These are phyloP conservation scores for Crioceris asparagi DNA, from an alignment of 2,888 invertebrate species.

Conservation along the genomic window DNA sequence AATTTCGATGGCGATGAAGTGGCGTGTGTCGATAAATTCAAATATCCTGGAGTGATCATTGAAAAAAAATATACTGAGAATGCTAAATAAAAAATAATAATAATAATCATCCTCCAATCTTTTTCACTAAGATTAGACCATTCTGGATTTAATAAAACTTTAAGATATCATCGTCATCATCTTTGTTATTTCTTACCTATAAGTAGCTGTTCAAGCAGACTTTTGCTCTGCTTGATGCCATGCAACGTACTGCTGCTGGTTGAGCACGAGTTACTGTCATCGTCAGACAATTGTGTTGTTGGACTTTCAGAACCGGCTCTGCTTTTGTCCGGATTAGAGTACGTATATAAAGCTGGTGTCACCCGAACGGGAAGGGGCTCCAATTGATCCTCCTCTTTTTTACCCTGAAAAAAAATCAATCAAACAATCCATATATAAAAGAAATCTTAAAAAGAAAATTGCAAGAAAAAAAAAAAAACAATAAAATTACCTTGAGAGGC, in stretches of 20 bases:
- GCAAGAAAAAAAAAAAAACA: too few relatives aligned
- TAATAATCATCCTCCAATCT: too few relatives aligned
- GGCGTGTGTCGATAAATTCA: too few relatives aligned
- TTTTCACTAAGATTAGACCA: too few relatives aligned
- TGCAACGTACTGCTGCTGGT: slow-evolving; percentile 31
- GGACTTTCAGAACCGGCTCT: slow-evolving; percentile 32
- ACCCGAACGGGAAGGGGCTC: slow-evolving; percentile 61
- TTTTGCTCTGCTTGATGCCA: slow-evolving; percentile 41
- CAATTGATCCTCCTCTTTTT: slow-evolving; percentile 27
- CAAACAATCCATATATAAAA: too few relatives aligned
- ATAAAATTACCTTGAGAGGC: slow-evolving; percentile 19
- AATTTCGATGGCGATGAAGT: too few relatives aligned
- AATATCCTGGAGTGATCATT: too few relatives aligned
- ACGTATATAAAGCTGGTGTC: slow-evolving; percentile 66
- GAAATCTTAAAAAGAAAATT: too few relatives aligned
- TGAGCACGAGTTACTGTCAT: slow-evolving; percentile 25
- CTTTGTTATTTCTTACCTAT: slow-evolving; percentile 36
- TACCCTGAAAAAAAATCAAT: slow-evolving; percentile 18
- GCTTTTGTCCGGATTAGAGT: slow-evolving; percentile 52
- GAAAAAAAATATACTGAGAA: too few relatives aligned
- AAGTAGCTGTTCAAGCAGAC: slow-evolving; percentile 64
- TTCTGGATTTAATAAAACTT: too few relatives aligned
- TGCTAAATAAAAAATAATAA: too few relatives aligned
- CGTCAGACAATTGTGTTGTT: slow-evolving; percentile 26
- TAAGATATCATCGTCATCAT: too few relatives aligned